A percentile compares a stretch with the other conserved stretches of the same genome.
phyloP scores from a whole-genome alignment of 2,113 vertebrate species.

The Hippocampus zosterae region DNA sequence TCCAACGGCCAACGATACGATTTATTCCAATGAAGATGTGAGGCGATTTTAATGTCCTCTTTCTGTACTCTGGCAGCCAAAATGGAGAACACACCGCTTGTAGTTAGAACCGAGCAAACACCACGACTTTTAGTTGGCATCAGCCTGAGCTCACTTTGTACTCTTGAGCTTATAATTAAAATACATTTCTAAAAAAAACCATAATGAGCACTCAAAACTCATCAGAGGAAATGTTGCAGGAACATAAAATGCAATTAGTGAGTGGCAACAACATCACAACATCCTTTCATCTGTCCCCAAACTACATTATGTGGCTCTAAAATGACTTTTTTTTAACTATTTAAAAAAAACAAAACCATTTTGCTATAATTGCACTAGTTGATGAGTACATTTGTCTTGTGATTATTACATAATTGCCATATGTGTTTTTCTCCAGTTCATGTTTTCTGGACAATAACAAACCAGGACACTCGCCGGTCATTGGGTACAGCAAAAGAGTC shows the following conservation, averaged over 20 bases:
- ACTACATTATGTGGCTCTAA: neutral
- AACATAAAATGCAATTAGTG: conserved; percentile 4
- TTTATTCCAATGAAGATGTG: too few species aligned
- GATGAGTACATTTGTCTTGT: neutral
- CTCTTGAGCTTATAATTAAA: neutral
- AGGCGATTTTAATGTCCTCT: neutral
- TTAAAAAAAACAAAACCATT: neutral
- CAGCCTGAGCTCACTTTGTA: neutral
- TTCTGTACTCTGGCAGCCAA: neutral
- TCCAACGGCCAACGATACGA: too few species aligned
- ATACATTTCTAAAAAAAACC: neutral
- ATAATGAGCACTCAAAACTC: conserved; percentile 4
- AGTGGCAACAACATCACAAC: conserved; percentile 6
- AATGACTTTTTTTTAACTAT: neutral
- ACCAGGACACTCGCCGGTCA: neutral
- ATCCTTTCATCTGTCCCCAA: conserved; percentile 6
- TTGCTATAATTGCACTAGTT: conserved; percentile 1
- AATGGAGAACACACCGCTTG: neutral
- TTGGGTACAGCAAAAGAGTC: neutral
- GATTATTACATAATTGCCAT: neutral
- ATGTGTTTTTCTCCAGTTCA: neutral
- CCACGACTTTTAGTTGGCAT: neutral
- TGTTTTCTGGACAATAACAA: neutral
- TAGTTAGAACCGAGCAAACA: neutral
- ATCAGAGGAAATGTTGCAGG: conserved; percentile 5